Conservation (phyloP, 2,113 vertebrate genomes). For the Python bivittatus region DNA sequence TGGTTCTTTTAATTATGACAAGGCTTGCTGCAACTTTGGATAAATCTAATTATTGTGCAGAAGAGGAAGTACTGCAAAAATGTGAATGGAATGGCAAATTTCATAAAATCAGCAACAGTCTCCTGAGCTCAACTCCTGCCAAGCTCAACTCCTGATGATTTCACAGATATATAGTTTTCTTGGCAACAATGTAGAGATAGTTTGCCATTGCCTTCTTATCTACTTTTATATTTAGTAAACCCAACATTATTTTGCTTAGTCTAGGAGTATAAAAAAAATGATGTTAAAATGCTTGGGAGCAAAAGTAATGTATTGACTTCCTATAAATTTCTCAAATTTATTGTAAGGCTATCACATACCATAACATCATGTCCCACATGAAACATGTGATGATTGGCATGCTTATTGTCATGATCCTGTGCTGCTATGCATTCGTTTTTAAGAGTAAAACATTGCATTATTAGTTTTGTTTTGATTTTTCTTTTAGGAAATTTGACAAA, state of each 20-base stretch:
- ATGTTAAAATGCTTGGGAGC: not conserved
- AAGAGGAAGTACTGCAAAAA: not conserved
- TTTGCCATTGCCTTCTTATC: not conserved
- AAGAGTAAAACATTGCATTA: conserved; percentile 7
- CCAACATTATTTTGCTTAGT: not conserved
- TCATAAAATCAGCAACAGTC: not conserved
- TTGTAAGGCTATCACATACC: not conserved
- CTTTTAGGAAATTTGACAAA: conserved; percentile 95
- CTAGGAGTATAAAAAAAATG: not conserved
- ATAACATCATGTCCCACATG: not conserved
- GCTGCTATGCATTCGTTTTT: not conserved
- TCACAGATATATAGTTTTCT: not conserved
- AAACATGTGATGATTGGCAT: not conserved
- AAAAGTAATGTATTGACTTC: not conserved
- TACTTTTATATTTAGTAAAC: not conserved
- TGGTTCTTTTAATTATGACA: not conserved
- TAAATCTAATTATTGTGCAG: not conserved
- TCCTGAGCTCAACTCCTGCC: not conserved
- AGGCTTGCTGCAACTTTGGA: not conserved
- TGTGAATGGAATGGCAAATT: not conserved
- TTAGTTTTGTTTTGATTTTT: conserved; percentile 25
- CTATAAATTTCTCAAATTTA: not conserved
- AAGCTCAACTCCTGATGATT: not conserved
- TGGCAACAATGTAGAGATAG: not conserved
- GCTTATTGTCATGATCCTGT: not conserved